Evolutionary conservation across 1,140 invertebrate genomes (phyloP), one percentile per base, ranked within the genome.

Genomic region (Temnothorax curvispinosus): DNA sequence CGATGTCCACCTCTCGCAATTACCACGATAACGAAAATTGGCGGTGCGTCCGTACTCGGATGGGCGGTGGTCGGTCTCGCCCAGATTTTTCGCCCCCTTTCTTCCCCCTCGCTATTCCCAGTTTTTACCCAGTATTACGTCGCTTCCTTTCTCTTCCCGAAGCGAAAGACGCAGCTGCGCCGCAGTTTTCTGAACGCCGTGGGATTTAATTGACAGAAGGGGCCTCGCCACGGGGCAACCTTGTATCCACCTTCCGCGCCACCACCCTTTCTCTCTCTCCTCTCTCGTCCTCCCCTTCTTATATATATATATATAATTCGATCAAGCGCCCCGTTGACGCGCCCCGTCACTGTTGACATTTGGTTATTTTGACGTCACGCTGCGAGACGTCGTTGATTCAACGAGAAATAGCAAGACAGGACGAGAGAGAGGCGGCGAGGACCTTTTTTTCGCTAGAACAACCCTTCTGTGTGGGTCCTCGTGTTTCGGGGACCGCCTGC

Each of bases 311-410:
- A 88, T 93, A 93, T 94, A 94, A 94, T 94, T 94, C 93, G 93
- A 94, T 94, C 92, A 93, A 93, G 92, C 92, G 93, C 93, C 92
- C 93, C 91, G 84, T 93, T 92, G 90, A 92, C 90, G 87, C 90
- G 87, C 72, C 35, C 80, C 32, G 54, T 86, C 88, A 93, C 91
- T 94, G 93, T 94, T 93, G 93, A 94, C 93, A 93, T 93, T 94
- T 92, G 93, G 93, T 93, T 93, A 93, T 94, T 94, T 94, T 94
- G 91, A 93, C 93, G 91, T 92, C 93, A 94, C 89, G 93, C 93
- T 93, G 93, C 77, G 91, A 88, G n/a, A 81, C 80, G 67, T 86
- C 82, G 82, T 87, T 60, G 47, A 60, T 64, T 89, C 54, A 85
- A 82, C 47, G 76, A 58, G 67, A 62, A 58, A 47, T 47, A 47